These are phyloP conservation scores for Notolepis coatsorum DNA, from an alignment of 2,797 vertebrate species.

Conservation along the genomic window DNA sequence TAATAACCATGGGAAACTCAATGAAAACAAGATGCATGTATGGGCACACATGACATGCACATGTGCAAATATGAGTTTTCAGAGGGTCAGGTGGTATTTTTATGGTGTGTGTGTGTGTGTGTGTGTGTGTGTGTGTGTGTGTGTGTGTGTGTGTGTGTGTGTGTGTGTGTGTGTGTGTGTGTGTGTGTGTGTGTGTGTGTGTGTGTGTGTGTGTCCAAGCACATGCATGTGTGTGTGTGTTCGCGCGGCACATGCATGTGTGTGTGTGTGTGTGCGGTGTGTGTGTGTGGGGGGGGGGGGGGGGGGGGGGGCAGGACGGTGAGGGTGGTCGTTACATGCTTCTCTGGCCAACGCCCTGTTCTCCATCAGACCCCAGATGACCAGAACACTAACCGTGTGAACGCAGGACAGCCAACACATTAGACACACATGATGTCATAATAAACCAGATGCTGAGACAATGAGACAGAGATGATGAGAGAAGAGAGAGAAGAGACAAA, in stretches of 20 bases:
- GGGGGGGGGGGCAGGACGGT: conserved; percentile 2
- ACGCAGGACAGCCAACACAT: neutral
- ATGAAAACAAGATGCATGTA: neutral
- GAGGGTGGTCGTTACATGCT: conserved; percentile 33
- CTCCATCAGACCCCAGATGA: conserved; percentile 26
- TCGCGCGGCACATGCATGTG: too few relatives aligned
- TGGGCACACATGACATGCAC: neutral
- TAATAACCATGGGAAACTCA: too few relatives aligned
- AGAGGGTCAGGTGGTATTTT: neutral
- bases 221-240: neutral
- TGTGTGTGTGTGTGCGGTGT: neutral
- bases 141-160: neutral
- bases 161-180: neutral
- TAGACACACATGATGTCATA: conserved; percentile 4
- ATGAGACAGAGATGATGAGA: too few relatives aligned
- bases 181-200: neutral
- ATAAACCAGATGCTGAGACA: too few relatives aligned
- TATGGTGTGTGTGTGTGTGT: neutral
- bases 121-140: neutral
- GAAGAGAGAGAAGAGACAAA: too few relatives aligned
- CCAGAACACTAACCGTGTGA: conserved; percentile 4
- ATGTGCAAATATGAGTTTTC: neutral
- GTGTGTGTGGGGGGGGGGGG: neutral
- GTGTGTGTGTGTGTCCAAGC: neutral
- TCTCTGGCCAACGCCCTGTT: conserved; percentile 17